Conservation (phyloP, 2,888 invertebrate genomes). For the Perdita meconis region DNA sequence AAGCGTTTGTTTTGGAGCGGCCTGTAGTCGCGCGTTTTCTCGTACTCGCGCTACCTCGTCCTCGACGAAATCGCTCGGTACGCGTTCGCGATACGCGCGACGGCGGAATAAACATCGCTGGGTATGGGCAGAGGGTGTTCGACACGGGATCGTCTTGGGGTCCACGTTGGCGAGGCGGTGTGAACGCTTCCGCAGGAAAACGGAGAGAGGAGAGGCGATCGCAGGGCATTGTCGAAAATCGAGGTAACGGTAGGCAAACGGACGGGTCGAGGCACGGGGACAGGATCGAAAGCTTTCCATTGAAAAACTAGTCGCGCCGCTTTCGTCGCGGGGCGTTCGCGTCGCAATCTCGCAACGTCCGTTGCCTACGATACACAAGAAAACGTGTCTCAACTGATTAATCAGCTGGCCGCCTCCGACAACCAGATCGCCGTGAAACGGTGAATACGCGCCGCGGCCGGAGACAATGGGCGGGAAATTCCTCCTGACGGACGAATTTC, state of each 20-base stretch:
- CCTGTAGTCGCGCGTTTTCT: conserved; percentile 64
- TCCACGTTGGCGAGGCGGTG: background rate
- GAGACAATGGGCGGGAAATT: conserved; percentile 50
- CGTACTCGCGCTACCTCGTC: conserved; percentile 55
- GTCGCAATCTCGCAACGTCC: conserved; percentile 31
- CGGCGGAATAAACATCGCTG: conserved; percentile 49
- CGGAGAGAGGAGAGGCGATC: background rate
- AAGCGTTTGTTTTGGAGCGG: conserved; percentile 11
- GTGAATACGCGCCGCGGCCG: conserved; percentile 12
- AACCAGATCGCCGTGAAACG: conserved; percentile 46
- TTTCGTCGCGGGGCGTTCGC: conserved; percentile 31
- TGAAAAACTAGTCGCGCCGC: conserved; percentile 40
- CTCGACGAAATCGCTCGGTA: conserved; percentile 52
- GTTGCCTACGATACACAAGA: conserved; percentile 46
- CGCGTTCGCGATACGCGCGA: conserved; percentile 47
- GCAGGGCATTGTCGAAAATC: conserved; percentile 44
- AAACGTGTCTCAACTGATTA: conserved; percentile 51
- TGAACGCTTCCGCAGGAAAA: background rate
- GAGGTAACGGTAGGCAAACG: conserved; percentile 28
- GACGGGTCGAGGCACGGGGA: background rate
- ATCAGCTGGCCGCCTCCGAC: conserved; percentile 47
- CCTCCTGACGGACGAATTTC: conserved; percentile 9
- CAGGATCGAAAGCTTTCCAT: conserved; percentile 42
- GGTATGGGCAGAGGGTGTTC: background rate
- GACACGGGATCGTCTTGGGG: conserved; percentile 6